These are phyloP conservation scores for Tipula vernalis DNA, from an alignment of 2,888 invertebrate species.

Conservation along the genomic window DNA sequence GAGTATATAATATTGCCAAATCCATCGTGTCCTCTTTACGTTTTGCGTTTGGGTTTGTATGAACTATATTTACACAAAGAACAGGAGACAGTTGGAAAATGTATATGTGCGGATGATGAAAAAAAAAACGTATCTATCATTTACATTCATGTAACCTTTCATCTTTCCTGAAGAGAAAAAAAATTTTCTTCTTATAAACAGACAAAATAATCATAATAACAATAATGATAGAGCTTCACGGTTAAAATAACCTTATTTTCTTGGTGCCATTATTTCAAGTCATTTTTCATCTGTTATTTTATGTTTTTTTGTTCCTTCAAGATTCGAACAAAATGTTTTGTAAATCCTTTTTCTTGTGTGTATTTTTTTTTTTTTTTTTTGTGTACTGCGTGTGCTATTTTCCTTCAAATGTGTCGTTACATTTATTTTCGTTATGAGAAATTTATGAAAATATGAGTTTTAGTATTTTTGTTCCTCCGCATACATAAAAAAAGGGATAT, in stretches of 20 bases:
- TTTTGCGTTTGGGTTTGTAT: not conserved
- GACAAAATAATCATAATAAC: not conserved
- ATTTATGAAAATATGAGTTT: not conserved
- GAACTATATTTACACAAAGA: not conserved
- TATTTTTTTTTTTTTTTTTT: not conserved
- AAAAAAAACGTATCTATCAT: not conserved
- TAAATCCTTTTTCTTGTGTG: not conserved
- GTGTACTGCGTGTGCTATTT: not conserved
- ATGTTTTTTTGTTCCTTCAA: not conserved
- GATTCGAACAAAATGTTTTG: not conserved
- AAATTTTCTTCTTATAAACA: not conserved
- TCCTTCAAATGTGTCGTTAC: not conserved
- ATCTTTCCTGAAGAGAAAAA: not conserved
- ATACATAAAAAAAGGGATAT: not conserved
- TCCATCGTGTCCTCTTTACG: not conserved
- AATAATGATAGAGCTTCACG: slow-evolving; percentile 4
- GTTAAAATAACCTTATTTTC: not conserved
- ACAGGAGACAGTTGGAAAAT: not conserved
- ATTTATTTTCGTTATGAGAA: not conserved
- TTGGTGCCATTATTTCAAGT: not conserved
- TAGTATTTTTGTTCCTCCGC: not conserved
- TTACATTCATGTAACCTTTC: not conserved
- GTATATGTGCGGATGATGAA: not conserved
- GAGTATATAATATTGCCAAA: not conserved
- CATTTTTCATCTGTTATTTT: not conserved